phyloP scores from a whole-genome alignment of 2,797 vertebrate species.

The Stomatorhinus walkeri region DNA sequence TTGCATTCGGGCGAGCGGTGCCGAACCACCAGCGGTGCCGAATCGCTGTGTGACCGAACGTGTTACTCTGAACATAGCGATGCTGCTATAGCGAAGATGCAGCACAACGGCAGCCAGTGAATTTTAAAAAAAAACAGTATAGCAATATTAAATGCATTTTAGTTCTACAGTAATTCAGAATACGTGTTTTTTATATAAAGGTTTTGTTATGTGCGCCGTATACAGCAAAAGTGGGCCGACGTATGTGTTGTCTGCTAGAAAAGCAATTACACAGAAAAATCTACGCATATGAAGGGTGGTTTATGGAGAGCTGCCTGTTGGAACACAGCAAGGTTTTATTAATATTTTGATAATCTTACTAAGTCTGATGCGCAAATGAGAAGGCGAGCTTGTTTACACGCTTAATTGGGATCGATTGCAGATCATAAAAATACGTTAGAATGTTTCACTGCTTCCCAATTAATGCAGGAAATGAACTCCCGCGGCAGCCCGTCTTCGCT shows the following conservation, averaged over 20 bases:
- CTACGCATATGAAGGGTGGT: not conserved
- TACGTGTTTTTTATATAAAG: not conserved
- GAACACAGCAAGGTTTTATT: conserved; percentile 15
- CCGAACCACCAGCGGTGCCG: not conserved
- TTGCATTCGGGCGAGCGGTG: not conserved
- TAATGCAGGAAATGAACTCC: conserved; percentile 30
- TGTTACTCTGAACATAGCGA: not conserved
- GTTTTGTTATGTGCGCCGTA: not conserved
- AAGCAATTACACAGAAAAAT: conserved; percentile 18
- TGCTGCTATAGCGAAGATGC: conserved; percentile 12
- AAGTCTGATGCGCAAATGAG: not conserved
- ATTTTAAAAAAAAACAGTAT: not conserved
- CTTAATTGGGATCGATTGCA: conserved; percentile 15
- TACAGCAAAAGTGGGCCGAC: conserved; percentile 14
- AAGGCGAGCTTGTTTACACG: not conserved
- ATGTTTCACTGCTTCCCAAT: conserved; percentile 1
- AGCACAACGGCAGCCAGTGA: conserved; percentile 1
- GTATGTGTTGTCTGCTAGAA: conserved; percentile 27
- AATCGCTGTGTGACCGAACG: not conserved
- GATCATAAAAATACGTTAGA: conserved; percentile 3
- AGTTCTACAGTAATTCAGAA: not conserved
- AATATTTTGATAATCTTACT: not conserved
- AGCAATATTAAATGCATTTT: not conserved
- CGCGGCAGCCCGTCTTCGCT: conserved; percentile 17
- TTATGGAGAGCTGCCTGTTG: conserved; percentile 27